Percentiles rank a stretch among this genome's conserved stretches.
Evolutionary conservation across 1,140 invertebrate genomes (phyloP).

Genomic region (Drosophila miranda): DNA sequence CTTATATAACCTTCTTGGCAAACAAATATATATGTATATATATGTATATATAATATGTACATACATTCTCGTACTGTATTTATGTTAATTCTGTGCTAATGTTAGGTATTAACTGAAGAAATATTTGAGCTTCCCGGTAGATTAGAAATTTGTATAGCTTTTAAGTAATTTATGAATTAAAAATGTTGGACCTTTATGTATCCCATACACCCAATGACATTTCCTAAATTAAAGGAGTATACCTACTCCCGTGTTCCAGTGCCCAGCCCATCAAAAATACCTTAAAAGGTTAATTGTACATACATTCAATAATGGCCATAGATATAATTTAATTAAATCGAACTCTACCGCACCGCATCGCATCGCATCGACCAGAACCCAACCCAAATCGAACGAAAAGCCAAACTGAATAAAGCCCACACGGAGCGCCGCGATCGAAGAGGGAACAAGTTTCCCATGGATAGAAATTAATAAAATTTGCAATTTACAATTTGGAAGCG

Average conservation of each 20-base stretch:
- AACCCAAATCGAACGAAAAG: constrained; percentile 7
- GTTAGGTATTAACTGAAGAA: constrained; percentile 39
- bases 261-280: not conserved
- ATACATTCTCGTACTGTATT: not conserved
- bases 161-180: too few relatives aligned
- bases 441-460: constrained; percentile 55
- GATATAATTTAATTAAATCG: constrained; percentile 19
- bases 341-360: not conserved
- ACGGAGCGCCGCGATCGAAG: constrained; percentile 10
- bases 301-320: constrained; percentile 14
- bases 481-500: constrained; percentile 66
- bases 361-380: not conserved
- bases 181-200: too few relatives aligned
- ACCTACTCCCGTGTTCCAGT: not conserved
- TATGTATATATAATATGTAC: too few relatives aligned
- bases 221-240: constrained; percentile 21
- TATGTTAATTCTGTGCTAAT: constrained; percentile 52
- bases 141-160: too few relatives aligned
- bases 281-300: constrained; percentile 60
- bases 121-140: constrained; percentile 23
- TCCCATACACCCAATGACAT: not conserved
- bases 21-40: too few relatives aligned
- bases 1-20: too few relatives aligned
- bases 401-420: constrained; percentile 20
- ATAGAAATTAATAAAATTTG: constrained; percentile 74